Evolutionary conservation across 2,113 vertebrate species (phyloP).

Genomic region (Lepisosteus oculatus): DNA sequence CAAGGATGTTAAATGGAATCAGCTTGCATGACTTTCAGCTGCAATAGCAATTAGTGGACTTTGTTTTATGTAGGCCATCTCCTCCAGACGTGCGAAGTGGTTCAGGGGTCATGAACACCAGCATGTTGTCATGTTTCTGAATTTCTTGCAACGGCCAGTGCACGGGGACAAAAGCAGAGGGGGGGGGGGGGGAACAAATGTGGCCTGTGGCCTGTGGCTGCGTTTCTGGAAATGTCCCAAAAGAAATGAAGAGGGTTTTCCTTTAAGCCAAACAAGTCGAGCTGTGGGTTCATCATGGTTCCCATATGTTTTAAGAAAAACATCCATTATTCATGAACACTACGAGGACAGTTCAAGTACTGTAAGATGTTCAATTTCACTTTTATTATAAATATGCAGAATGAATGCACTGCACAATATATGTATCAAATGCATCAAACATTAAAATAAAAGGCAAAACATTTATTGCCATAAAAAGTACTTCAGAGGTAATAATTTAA

Average conservation of each 20-base stretch:
- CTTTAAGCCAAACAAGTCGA: neutral
- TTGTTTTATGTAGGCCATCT: neutral
- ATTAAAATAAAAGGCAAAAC: too few species aligned
- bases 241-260: neutral
- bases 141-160: neutral
- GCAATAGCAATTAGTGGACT: neutral
- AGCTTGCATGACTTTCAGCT: constrained; percentile 3
- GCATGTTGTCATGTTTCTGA: neutral
- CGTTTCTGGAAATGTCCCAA: constrained; percentile 8
- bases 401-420: too few species aligned
- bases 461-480: too few species aligned
- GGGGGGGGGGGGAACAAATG: neutral
- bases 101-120: constrained; percentile 7
- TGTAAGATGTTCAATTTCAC: too few species aligned
- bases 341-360: too few species aligned
- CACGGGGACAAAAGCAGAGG: constrained; percentile 21
- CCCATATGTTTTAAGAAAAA: constrained; percentile 4
- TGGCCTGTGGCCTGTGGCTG: neutral
- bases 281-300: neutral
- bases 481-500: too few species aligned
- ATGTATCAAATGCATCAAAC: too few species aligned
- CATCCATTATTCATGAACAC: too few species aligned
- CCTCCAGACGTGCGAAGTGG: neutral
- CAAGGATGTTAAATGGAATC: neutral
- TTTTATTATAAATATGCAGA: too few species aligned